A percentile compares a stretch with the other conserved stretches of the same genome.
Evolutionary conservation across 2,113 vertebrate species (phyloP).

Genomic region (Machaerirhynchus nigripectus): DNA sequence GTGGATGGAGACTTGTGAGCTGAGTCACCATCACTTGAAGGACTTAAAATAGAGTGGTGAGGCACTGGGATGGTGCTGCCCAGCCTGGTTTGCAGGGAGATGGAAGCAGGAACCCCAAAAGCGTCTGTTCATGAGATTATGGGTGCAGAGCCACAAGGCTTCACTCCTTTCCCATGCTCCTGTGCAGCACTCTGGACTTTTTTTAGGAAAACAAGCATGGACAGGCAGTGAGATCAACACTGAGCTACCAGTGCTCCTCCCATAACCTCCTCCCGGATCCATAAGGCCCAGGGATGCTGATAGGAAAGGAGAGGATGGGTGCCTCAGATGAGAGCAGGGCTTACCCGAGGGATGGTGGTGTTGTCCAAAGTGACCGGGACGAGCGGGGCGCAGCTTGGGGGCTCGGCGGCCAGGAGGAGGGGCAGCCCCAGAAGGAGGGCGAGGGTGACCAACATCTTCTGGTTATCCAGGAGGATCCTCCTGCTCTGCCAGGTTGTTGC

Average conservation of each 20-base stretch:
- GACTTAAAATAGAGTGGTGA: not conserved
- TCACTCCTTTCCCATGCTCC: not conserved
- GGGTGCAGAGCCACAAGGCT: not conserved
- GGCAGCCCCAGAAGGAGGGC: not conserved
- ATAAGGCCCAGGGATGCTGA: fast-evolving
- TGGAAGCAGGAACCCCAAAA: not conserved
- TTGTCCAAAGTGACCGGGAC: not conserved
- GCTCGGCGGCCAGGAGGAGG: not conserved
- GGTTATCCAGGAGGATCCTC: fast-evolving
- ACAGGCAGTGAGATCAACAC: not conserved
- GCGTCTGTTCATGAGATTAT: fast-evolving
- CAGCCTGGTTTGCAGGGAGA: not conserved
- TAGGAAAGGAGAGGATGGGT: not conserved
- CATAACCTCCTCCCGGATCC: fast-evolving
- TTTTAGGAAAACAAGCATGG: not conserved
- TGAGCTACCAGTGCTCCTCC: not conserved
- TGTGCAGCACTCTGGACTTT: not conserved
- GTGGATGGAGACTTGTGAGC: fast-evolving
- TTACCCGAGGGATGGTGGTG: not conserved
- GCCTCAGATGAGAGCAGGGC: not conserved
- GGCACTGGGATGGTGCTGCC: not conserved
- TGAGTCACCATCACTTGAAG: not conserved
- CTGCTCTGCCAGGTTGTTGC: not conserved
- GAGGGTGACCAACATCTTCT: not conserved
- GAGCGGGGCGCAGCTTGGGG: not conserved